Evolutionary conservation across 2,888 invertebrate species (phyloP).

Genomic region (Diadegma fenestrale): DNA sequence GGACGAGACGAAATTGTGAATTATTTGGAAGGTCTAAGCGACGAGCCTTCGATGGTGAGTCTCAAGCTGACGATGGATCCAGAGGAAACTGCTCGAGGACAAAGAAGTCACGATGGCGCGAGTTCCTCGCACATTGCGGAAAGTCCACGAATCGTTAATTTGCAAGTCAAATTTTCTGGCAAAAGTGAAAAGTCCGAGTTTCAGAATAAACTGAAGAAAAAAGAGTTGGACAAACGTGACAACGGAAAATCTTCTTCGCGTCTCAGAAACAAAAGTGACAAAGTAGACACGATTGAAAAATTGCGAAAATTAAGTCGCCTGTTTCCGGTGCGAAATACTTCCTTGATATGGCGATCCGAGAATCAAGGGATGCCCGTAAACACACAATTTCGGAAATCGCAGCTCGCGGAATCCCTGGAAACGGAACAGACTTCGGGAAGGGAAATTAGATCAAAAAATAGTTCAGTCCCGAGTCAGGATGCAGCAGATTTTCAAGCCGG

Average conservation of each 20-base stretch:
- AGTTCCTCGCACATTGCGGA: not conserved
- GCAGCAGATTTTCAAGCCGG: no score
- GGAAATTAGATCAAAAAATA: no score
- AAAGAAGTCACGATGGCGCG: not conserved
- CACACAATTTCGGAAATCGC: no score
- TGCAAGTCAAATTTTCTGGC: not conserved
- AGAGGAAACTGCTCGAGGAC: not conserved
- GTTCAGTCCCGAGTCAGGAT: no score
- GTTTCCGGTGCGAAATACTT: slow-evolving; percentile 19
- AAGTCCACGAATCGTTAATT: not conserved
- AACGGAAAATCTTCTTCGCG: slow-evolving; percentile 12
- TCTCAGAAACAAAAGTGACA: slow-evolving; percentile 10
- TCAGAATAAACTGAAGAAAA: not conserved
- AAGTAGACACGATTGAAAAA: slow-evolving; percentile 36
- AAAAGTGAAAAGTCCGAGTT: not conserved
- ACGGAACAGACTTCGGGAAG: no score
- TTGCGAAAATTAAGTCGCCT: slow-evolving; percentile 29
- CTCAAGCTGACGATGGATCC: slow-evolving; percentile 46
- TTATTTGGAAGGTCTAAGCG: slow-evolving; percentile 34
- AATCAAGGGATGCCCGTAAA: no score
- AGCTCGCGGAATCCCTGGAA: no score
- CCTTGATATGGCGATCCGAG: not conserved
- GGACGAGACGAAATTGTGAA: slow-evolving; percentile 7
- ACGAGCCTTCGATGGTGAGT: slow-evolving; percentile 57
- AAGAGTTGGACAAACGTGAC: not conserved